Conservation (phyloP, 2,797 vertebrate species). For the Ciconia nigra region DNA sequence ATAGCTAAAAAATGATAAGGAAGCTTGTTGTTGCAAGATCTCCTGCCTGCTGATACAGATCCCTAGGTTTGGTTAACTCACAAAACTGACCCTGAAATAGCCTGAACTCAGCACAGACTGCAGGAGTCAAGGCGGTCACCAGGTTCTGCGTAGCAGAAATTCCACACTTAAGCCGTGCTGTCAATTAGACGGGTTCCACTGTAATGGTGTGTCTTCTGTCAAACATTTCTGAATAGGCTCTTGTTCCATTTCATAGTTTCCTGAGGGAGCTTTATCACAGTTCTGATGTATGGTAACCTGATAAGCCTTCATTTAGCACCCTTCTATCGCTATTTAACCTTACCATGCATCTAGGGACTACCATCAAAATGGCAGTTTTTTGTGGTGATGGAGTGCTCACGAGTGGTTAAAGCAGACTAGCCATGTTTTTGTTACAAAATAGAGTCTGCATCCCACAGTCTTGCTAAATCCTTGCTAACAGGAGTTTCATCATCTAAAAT, state of each 20-base stretch:
- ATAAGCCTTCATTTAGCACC: conserved; percentile 71
- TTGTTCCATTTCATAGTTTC: conserved; percentile 66
- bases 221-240: conserved; percentile 64
- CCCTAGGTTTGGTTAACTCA: background rate
- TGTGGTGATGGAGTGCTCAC: background rate
- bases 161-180: conserved; percentile 63
- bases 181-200: conserved; percentile 65
- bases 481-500: background rate
- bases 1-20: background rate
- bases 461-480: conserved; percentile 7
- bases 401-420: conserved; percentile 26
- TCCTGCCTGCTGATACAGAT: background rate
- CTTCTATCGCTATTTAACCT: conserved; percentile 55
- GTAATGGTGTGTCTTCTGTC: conserved; percentile 64
- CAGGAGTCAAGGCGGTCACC: background rate
- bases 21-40: background rate
- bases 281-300: conserved; percentile 55
- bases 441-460: background rate
- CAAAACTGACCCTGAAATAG: conserved; percentile 35
- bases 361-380: background rate
- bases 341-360: background rate
- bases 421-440: background rate
- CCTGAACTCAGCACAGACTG: background rate
- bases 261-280: conserved; percentile 67
- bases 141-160: conserved; percentile 45